phyloP scores from a whole-genome alignment of 2,113 vertebrate genomes.

The Myrmecophaga tridactyla region DNA sequence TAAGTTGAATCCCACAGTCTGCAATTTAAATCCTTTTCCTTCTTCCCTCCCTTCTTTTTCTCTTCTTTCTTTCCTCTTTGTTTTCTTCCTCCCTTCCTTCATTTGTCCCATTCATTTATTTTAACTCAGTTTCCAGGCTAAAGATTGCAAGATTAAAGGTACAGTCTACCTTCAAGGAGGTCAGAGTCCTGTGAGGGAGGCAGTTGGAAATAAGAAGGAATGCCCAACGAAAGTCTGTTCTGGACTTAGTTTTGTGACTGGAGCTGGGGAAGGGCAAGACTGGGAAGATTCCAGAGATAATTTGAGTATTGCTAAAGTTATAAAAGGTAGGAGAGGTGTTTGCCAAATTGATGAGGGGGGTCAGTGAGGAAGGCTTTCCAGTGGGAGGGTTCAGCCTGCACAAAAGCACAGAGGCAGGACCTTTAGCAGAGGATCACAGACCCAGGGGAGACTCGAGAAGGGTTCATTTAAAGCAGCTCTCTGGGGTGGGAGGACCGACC shows the following conservation, averaged over 20 bases:
- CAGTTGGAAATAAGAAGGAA: background rate
- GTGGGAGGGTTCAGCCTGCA: background rate
- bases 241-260: background rate
- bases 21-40: background rate
- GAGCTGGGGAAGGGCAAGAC: background rate
- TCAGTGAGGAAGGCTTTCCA: background rate
- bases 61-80: background rate
- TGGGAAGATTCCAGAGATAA: background rate
- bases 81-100: background rate
- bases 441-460: rapidly evolving
- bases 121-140: background rate
- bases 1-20: background rate
- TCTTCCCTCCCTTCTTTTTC: background rate
- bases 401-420: background rate
- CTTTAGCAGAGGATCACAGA: background rate
- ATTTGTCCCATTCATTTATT: background rate
- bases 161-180: background rate
- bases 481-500: rapidly evolving
- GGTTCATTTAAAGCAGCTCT: background rate
- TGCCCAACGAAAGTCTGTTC: rapidly evolving
- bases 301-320: background rate
- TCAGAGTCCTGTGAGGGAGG: background rate
- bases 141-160: background rate
- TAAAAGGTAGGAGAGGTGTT: background rate
- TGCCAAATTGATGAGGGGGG: background rate